Evolutionary conservation across 2,113 vertebrate species (phyloP).

Genomic region (Nyctibius bracteatus): DNA sequence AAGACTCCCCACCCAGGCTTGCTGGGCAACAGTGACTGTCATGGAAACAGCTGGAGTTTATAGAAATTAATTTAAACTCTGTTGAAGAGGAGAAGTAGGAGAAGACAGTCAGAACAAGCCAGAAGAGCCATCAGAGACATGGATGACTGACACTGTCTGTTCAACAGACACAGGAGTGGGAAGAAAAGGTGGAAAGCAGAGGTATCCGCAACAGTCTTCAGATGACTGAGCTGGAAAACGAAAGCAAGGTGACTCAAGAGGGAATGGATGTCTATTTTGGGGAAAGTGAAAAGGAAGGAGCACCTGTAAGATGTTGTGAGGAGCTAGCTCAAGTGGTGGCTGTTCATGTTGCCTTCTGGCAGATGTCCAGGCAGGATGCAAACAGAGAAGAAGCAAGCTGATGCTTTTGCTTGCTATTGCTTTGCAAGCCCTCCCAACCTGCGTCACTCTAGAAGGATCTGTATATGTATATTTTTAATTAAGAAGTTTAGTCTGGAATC

Average conservation of each 20-base stretch:
- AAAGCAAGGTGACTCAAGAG: not conserved
- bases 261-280: not conserved
- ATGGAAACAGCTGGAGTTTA: not conserved
- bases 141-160: fast-evolving
- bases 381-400: not conserved
- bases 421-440: not conserved
- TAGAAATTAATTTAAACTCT: not conserved
- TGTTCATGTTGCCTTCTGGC: fast-evolving
- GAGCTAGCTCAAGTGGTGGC: not conserved
- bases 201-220: not conserved
- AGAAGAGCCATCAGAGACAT: not conserved
- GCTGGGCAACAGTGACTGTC: not conserved
- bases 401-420: not conserved
- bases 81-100: not conserved
- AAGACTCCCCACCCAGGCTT: fast-evolving
- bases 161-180: fast-evolving
- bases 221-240: not conserved
- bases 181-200: not conserved
- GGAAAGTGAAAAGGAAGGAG: not conserved
- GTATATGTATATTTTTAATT: not conserved
- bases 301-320: not conserved
- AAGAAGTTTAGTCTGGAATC: constrained; percentile 23
- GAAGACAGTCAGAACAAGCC: not conserved
- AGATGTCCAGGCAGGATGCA: not conserved
- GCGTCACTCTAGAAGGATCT: not conserved